Evolutionary conservation across 1,140 invertebrate genomes (phyloP).

Genomic region (Chlorops oryzae): DNA sequence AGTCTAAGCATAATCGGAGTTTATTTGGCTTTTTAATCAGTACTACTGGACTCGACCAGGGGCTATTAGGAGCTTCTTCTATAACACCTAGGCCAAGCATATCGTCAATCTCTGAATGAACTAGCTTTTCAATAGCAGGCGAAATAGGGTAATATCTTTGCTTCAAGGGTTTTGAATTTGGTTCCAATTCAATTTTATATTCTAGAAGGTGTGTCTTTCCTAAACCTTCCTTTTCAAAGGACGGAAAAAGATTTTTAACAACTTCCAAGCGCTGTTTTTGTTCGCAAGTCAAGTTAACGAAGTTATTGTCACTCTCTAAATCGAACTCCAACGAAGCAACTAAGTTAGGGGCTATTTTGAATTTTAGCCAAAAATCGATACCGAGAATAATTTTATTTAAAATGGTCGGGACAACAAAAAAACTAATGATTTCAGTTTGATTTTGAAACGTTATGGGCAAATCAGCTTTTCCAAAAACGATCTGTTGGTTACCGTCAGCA

Average conservation of each 20-base stretch:
- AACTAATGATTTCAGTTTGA: too few relatives aligned
- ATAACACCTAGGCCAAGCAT: slow-evolving; percentile 5
- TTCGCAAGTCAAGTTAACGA: too few relatives aligned
- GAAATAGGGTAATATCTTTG: slow-evolving; percentile 9
- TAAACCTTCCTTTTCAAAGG: neutral
- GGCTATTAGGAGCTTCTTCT: slow-evolving; percentile 7
- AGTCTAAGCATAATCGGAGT: slow-evolving; percentile 5
- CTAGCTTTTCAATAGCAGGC: slow-evolving; percentile 7
- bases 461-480: too few relatives aligned
- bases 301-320: too few relatives aligned
- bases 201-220: slow-evolving; percentile 4
- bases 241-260: neutral
- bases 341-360: neutral
- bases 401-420: too few relatives aligned
- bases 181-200: slow-evolving; percentile 7
- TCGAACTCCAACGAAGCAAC: too few relatives aligned
- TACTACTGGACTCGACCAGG: neutral
- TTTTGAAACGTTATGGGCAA: too few relatives aligned
- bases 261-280: too few relatives aligned
- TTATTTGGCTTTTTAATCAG: neutral
- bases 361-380: neutral
- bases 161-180: slow-evolving; percentile 1
- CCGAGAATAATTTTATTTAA: neutral
- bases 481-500: too few relatives aligned
- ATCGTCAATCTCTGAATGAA: slow-evolving; percentile 5